These are phyloP conservation scores for Athalia circularis DNA, from an alignment of 2,888 invertebrate species.

Conservation along the genomic window DNA sequence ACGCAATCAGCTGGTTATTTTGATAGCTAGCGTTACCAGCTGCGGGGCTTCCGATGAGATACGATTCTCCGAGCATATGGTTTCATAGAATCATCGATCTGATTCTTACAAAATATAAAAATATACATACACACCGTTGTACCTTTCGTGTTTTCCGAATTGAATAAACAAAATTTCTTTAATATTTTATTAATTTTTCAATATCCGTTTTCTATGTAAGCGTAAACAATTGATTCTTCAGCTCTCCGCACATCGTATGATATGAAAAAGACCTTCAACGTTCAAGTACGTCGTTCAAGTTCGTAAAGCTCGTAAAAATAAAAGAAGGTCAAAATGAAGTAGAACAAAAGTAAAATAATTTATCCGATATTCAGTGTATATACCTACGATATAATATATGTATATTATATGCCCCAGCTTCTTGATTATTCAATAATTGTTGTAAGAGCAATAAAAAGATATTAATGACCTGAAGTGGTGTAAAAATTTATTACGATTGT, in stretches of 20 bases:
- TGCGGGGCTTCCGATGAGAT: slow-evolving; percentile 53
- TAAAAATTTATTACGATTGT: slow-evolving; percentile 7
- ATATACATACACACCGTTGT: background rate
- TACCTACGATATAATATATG: too few relatives aligned
- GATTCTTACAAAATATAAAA: background rate
- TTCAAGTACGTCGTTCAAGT: background rate
- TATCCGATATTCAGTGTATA: too few relatives aligned
- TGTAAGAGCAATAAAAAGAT: background rate
- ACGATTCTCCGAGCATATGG: slow-evolving; percentile 47
- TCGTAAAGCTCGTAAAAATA: background rate
- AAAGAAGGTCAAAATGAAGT: too few relatives aligned
- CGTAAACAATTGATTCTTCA: too few relatives aligned
- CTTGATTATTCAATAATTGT: background rate
- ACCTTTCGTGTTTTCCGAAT: background rate
- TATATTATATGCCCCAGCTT: background rate
- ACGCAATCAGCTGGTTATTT: slow-evolving; percentile 61
- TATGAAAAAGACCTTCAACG: too few relatives aligned
- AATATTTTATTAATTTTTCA: background rate
- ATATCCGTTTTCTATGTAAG: background rate
- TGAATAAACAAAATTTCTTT: background rate
- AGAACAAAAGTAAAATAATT: too few relatives aligned
- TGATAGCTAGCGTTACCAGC: slow-evolving; percentile 54
- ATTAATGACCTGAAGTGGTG: background rate
- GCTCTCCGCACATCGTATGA: too few relatives aligned
- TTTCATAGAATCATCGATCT: slow-evolving; percentile 46